Percentiles rank a stretch among this genome's conserved stretches.
These are phyloP conservation scores for Agrochola lota DNA, from an alignment of 2,888 invertebrate genomes.

Conservation along the genomic window DNA sequence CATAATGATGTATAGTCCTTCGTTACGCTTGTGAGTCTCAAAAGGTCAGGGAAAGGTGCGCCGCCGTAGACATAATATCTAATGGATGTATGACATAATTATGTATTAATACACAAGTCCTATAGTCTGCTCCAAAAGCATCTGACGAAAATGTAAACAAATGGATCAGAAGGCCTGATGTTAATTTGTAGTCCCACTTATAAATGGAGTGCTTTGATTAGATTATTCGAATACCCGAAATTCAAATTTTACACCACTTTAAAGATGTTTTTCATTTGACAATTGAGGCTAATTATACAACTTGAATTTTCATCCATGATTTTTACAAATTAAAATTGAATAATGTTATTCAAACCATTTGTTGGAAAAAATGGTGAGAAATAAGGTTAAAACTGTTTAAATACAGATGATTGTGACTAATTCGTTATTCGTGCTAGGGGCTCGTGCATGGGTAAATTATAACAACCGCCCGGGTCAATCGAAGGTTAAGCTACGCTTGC, in stretches of 20 bases:
- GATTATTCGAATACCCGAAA: not conserved
- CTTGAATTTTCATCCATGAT: too few relatives aligned
- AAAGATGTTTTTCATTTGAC: not conserved
- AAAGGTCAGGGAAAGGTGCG: constrained; percentile 25
- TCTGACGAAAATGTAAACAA: not conserved
- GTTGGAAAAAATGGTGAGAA: too few relatives aligned
- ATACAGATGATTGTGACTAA: too few relatives aligned
- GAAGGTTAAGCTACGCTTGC: too few relatives aligned
- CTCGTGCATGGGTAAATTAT: too few relatives aligned
- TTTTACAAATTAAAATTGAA: too few relatives aligned
- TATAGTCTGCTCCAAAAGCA: not conserved
- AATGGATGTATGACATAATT: constrained; percentile 1
- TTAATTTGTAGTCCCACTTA: not conserved
- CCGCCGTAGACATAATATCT: not conserved
- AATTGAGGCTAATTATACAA: too few relatives aligned
- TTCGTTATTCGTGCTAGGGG: too few relatives aligned
- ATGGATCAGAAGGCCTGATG: not conserved
- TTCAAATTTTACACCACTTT: too few relatives aligned
- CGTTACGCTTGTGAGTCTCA: constrained; percentile 12
- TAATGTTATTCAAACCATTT: too few relatives aligned
- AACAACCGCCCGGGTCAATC: too few relatives aligned
- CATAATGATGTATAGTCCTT: not conserved
- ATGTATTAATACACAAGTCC: not conserved
- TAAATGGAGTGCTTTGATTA: not conserved
- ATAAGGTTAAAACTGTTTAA: too few relatives aligned